Evolutionary conservation across 92 coral and sea anemone species (phyloP).

Genomic region (Umimayanthus chanpuru): DNA sequence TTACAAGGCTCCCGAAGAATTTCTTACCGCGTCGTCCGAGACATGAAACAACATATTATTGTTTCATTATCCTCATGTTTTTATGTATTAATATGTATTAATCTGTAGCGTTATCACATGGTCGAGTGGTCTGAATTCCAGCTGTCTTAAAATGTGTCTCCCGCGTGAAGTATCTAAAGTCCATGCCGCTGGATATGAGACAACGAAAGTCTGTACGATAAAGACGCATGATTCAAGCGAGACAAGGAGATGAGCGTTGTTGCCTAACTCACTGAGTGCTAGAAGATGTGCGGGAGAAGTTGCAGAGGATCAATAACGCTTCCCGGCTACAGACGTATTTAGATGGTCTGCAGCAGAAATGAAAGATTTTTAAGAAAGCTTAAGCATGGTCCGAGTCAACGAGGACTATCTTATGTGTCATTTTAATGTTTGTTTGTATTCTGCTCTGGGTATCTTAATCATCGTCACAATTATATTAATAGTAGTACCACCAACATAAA

Average conservation of each 20-base stretch:
- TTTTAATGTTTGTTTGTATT: not conserved
- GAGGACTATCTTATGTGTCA: not conserved
- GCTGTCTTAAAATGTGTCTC: too few relatives aligned
- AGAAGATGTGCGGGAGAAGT: not conserved
- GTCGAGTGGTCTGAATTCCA: not conserved
- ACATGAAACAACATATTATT: slow-evolving; percentile 1
- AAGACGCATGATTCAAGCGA: not conserved
- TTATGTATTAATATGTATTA: not conserved
- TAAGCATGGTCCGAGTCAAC: not conserved
- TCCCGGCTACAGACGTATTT: too few relatives aligned
- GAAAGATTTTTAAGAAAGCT: not conserved
- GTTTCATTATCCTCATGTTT: not conserved
- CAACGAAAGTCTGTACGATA: not conserved
- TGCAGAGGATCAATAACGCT: not conserved
- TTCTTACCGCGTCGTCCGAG: slow-evolving; percentile 61
- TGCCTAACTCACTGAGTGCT: not conserved
- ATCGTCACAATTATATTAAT: too few relatives aligned
- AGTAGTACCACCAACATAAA: too few relatives aligned
- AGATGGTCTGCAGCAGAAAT: not conserved
- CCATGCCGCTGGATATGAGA: not conserved
- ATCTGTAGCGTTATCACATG: not conserved
- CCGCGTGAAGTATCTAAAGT: not conserved
- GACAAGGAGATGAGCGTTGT: not conserved
- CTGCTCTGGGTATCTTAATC: not conserved
- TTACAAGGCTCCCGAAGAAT: slow-evolving; percentile 76